Conservation (phyloP, 35 echinoderm and acorn worm species). For the Ophioderma brevispina region DNA sequence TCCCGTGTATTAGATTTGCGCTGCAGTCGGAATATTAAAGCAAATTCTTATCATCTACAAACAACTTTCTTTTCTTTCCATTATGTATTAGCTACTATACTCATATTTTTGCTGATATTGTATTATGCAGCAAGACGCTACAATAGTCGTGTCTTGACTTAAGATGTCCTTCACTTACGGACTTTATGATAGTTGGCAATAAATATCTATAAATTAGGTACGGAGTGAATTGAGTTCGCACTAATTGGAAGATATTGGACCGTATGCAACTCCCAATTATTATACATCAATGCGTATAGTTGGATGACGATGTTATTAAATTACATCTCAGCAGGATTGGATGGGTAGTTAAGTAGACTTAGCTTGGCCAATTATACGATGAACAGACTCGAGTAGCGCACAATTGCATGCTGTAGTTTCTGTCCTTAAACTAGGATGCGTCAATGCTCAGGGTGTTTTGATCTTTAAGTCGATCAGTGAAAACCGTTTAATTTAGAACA, state of each 20-base stretch:
- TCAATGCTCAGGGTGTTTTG: background rate
- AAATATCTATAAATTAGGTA: too few relatives aligned
- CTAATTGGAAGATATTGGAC: background rate
- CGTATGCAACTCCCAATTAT: background rate
- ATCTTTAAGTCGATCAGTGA: background rate
- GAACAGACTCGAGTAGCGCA: background rate
- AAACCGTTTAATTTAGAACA: background rate
- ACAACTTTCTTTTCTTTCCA: too few relatives aligned
- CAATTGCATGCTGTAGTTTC: background rate
- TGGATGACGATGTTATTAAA: background rate
- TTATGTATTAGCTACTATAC: too few relatives aligned
- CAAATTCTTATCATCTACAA: too few relatives aligned
- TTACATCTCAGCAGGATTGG: background rate
- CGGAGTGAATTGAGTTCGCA: too few relatives aligned
- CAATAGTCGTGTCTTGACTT: too few relatives aligned
- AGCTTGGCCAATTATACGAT: background rate
- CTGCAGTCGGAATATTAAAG: too few relatives aligned
- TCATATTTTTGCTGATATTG: too few relatives aligned
- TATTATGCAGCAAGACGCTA: too few relatives aligned
- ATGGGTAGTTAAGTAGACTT: background rate
- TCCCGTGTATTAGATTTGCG: too few relatives aligned
- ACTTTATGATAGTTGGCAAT: too few relatives aligned
- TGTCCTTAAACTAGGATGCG: background rate
- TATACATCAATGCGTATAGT: background rate
- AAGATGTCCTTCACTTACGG: too few relatives aligned